Evolutionary conservation across 1,140 invertebrate genomes (phyloP), one percentile per base, ranked within the genome.

Genomic region (Calliopsis andreniformis): DNA sequence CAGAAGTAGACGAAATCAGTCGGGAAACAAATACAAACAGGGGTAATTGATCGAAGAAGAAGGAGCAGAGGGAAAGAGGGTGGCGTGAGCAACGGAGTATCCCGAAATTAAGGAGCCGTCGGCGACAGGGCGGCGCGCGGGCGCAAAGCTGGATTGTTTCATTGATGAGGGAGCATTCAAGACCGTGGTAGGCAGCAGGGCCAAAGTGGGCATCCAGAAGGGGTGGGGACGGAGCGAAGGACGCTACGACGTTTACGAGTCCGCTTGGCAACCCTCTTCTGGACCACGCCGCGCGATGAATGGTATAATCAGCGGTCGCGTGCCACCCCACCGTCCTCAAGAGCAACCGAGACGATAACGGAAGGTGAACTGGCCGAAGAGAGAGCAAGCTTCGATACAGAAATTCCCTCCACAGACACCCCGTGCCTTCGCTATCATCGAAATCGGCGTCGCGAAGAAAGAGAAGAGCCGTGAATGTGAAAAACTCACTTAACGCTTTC

Each of bases 291-390:
- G 83, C 55, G 66, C 90, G 86, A 91, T 91, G 91, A 92, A 92
- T 91, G 90, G 90, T 90, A 92, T 91, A 92, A 92, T 92, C 91
- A 92, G 90, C 78, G 90, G 91, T 91, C 90, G 90, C 90, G 88
- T 91, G 90, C 87, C 90, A 86, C 85, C 87, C 85, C 61, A 53
- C 76, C 64, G 73, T 49, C 68, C 64, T 56, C 20, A 61, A 67
- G 66, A 42, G 78, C 49, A 35, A 71, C 45, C 18, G 56, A 69
- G 78, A 30, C 51, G 55, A 55, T 68, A 47, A 42, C 49, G 76
- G 77, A 82, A 75, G 69, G 73, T 67, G 80, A 58, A 56, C 68
- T 16, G 39, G 43, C 53, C 47, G 61, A 23, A 79, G 39, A 55
- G 61, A 53, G 64, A 76, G 23, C 53, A 39, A n/a, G 1, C 12